Base-by-base conservation (phyloP, 2,797 vertebrate species). In the Pitangus sulphuratus region DNA sequence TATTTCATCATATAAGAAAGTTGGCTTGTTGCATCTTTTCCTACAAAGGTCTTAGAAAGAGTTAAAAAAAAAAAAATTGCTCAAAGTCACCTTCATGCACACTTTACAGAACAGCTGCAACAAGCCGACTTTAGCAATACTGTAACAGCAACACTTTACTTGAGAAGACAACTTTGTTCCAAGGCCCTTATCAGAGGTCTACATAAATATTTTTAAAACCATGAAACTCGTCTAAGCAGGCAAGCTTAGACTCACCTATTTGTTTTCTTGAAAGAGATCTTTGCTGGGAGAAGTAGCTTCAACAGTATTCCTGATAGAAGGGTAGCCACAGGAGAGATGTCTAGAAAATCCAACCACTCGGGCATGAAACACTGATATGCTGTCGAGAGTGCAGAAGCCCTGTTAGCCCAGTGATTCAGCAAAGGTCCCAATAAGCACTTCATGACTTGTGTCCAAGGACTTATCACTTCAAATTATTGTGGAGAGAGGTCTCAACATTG, bases 401-500 rank as follows among this genome's bases (percentile, higher is more conserved):
- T 0, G 0, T 28, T 5, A 57, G 33, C 26, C 39, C 56, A 31
- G 5, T 1, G 53, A n/a, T 11, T 74, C 39, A 45, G 47, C 60
- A 57, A 84, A 74, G 13, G 31, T 57, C 30, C 35, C 12, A 31
- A 3, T 9, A 8, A 37, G 8, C 30, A 45, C n/a, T 25, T 70
- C 2, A 35, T 5, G 11, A 30, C 31, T 47, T 39, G 31, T 75
- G 21, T 30, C 33, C 58, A 50, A 71, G n/a, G 25, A 71, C 15
- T 26, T 39, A 66, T 44, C 45, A 20, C 50, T 51, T 57, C 33
- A 77, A 57, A 65, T 10, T 65, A 16, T 31, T 39, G 15, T 12
- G 11, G 58, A 90, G 9, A 37, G 25, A 69, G 11, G 31, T 61
- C 50, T 80, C 37, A 40, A 40, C 22, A 57, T 1, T 14, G 28